Evolutionary conservation across 1,140 invertebrate species (phyloP), one percentile per base, ranked within the genome.

Genomic region (Bombus waltoni): DNA sequence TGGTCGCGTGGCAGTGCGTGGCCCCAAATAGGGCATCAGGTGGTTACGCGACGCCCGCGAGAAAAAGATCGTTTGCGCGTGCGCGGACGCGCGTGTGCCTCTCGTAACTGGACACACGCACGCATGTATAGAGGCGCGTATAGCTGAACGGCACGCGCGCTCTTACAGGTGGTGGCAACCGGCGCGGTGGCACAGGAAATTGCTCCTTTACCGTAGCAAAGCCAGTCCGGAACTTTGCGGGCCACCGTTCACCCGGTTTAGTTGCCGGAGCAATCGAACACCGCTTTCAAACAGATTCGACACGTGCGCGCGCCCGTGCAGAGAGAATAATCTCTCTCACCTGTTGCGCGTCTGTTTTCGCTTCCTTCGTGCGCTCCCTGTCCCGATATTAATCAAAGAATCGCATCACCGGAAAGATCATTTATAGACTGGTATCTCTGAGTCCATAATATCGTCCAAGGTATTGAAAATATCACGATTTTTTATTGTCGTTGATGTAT

Each of bases 11-110:
- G 91, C 89, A 81, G 87, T 89, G 92, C 88, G 91, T 89, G 89
- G 90, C 82, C 89, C 92, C 91, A 92, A 93, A 93, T 93, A 93
- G 91, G 91, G 92, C 92, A 91, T 93, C 93, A 93, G 93, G 93
- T 93, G 92, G 93, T 93, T 92, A 92, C 89, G 71, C 82, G 88
- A 90, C 88, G 88, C 85, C 86, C 89, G 89, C 83, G 89, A 90
- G 88, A 89, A 89, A 91, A 90, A 83, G 87, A 89, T 86, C 84
- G 83, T 87, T 84, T 82, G 90, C 90, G 89, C 90, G 83, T 88
- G 89, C 90, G 90, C 89, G 81, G 71, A 85, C 59, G 87, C 85
- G 88, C 88, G 88, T 90, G 89, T 75, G 86, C 71, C 88, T 59
- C 83, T 85, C 38, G 85, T 82, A 87, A 89, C 77, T 81, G 71